A percentile compares a stretch with the other conserved stretches of the same genome.
Evolutionary conservation across 2,113 vertebrate species (phyloP).

Genomic region (Lanius ludovicianus): DNA sequence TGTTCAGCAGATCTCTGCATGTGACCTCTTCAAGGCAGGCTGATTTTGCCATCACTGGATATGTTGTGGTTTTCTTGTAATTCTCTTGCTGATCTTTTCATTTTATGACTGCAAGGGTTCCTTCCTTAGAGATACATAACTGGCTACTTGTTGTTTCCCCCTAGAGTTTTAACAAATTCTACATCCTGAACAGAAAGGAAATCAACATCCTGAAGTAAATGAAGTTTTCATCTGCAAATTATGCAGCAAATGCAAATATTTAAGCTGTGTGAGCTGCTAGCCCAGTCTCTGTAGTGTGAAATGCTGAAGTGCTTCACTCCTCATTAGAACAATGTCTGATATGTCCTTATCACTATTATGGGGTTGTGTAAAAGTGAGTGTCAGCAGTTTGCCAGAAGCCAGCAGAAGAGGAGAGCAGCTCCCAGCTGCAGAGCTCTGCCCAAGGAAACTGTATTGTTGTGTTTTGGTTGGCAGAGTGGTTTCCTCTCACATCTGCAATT

Average conservation of each 20-base stretch:
- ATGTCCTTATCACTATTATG: not conserved
- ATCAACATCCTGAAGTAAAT: not conserved
- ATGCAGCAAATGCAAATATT: not conserved
- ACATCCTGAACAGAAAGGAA: not conserved
- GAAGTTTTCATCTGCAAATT: not conserved
- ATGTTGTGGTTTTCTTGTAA: not conserved
- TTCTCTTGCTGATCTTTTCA: not conserved
- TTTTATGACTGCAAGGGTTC: not conserved
- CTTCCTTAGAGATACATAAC: not conserved
- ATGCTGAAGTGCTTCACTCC: not conserved
- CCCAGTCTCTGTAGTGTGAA: rapidly evolving
- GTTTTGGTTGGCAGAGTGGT: slow-evolving; percentile 30
- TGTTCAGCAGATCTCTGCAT: not conserved
- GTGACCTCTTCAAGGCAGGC: not conserved
- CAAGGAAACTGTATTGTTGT: not conserved
- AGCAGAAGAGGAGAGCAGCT: not conserved
- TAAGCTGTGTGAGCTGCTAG: not conserved
- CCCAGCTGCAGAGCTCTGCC: not conserved
- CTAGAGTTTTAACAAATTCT: not conserved
- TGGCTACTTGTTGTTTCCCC: not conserved
- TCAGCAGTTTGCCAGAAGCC: not conserved
- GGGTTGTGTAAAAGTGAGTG: not conserved
- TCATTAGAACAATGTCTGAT: not conserved
- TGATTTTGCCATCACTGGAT: not conserved
- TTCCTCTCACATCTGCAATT: slow-evolving; percentile 70